phyloP scores from a whole-genome alignment of 2,113 vertebrate species.

The Spea multiplicata region DNA sequence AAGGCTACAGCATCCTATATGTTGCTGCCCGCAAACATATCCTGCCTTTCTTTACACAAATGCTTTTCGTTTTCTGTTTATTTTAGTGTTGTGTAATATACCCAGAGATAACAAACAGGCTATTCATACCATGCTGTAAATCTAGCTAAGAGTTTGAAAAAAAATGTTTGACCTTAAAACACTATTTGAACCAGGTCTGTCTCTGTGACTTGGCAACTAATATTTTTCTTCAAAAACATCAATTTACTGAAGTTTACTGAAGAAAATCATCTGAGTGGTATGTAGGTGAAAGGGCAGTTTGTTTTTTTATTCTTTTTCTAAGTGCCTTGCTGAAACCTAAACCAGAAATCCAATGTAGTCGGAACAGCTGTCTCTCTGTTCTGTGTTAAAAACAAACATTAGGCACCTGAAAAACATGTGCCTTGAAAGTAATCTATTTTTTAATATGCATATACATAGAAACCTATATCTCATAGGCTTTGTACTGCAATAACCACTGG shows the following conservation, averaged over 20 bases:
- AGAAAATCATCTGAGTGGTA: slow-evolving; percentile 5
- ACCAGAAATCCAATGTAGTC: slow-evolving; percentile 16
- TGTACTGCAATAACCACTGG: too few species aligned
- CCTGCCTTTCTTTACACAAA: too few species aligned
- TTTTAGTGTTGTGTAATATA: too few species aligned
- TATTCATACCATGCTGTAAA: not conserved
- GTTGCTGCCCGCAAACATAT: too few species aligned
- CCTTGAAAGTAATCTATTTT: too few species aligned
- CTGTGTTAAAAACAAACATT: slow-evolving; percentile 15
- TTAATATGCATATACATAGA: too few species aligned
- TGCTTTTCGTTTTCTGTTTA: too few species aligned
- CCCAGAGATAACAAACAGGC: not conserved
- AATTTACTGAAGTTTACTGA: not conserved
- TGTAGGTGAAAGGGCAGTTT: slow-evolving; percentile 31
- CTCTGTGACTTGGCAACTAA: not conserved
- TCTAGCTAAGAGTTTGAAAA: not conserved
- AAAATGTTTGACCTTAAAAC: not conserved
- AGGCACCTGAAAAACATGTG: too few species aligned
- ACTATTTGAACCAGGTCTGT: not conserved
- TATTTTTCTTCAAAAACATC: not conserved
- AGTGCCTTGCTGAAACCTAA: slow-evolving; percentile 7
- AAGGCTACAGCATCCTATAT: too few species aligned
- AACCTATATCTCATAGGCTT: too few species aligned
- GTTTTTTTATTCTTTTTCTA: slow-evolving; percentile 3
- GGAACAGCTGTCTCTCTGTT: slow-evolving; percentile 3